Conservation (phyloP, 2,797 vertebrate genomes). For the Salarias fasciatus region DNA sequence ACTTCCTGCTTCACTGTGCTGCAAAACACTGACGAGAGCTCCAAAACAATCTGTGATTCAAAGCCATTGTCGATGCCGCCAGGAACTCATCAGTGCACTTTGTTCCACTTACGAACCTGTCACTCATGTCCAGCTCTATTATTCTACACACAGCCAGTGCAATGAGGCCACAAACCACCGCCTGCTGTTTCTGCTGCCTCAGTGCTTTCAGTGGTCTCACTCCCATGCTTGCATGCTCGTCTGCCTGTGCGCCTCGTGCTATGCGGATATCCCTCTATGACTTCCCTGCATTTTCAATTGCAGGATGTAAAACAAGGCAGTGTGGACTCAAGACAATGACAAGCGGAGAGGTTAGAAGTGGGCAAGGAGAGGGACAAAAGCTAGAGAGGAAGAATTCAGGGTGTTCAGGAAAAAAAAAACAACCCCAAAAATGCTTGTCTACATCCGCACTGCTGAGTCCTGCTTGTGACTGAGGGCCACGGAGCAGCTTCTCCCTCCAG, state of each 20-base stretch:
- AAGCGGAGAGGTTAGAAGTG: constrained; percentile 6
- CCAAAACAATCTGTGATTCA: constrained; percentile 55
- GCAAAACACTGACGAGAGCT: constrained; percentile 28
- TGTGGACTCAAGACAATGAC: constrained; percentile 50
- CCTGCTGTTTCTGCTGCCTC: constrained; percentile 76
- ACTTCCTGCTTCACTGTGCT: constrained; percentile 27
- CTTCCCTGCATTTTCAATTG: constrained; percentile 47
- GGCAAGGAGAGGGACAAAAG: constrained; percentile 16
- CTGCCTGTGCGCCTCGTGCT: constrained; percentile 28
- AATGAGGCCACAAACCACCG: constrained; percentile 72
- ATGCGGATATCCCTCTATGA: constrained; percentile 50
- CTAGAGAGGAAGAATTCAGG: too few relatives aligned
- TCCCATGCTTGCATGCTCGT: constrained; percentile 50
- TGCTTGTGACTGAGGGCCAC: constrained; percentile 54
- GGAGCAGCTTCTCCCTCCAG: constrained; percentile 52
- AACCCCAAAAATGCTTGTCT: constrained; percentile 34
- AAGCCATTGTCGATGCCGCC: constrained; percentile 44
- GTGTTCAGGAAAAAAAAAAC: too few relatives aligned
- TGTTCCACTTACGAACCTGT: constrained; percentile 67
- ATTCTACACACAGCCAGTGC: constrained; percentile 63
- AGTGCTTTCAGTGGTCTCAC: constrained; percentile 65
- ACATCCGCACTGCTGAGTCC: constrained; percentile 50
- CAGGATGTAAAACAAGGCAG: constrained; percentile 49
- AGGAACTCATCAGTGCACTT: constrained; percentile 54
- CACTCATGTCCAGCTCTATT: constrained; percentile 68